Evolutionary conservation across 1,140 invertebrate species (phyloP).

Genomic region (Caenorhabditis latens): DNA sequence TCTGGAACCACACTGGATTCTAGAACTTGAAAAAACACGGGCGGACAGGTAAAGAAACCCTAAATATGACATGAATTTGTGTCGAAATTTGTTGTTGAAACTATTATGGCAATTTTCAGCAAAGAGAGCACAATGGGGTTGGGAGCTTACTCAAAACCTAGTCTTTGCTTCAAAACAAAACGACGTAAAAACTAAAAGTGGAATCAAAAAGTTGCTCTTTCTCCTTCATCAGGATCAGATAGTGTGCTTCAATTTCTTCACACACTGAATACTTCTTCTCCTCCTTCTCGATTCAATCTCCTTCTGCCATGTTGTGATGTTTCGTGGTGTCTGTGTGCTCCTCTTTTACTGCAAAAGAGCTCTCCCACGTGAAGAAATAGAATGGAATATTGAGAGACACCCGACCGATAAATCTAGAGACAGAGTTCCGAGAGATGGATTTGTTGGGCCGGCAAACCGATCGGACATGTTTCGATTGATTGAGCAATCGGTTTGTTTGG

Average conservation of each 20-base stretch:
- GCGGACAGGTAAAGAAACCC: too few relatives aligned
- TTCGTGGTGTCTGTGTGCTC: background rate
- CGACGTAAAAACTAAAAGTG: background rate
- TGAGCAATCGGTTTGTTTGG: slow-evolving; percentile 24
- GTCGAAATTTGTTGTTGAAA: too few relatives aligned
- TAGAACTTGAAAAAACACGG: too few relatives aligned
- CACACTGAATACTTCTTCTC: background rate
- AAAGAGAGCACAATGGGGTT: too few relatives aligned
- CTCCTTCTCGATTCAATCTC: background rate
- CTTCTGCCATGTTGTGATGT: slow-evolving; percentile 39
- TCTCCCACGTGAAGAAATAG: background rate
- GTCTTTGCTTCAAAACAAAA: background rate
- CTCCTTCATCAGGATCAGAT: slow-evolving; percentile 4
- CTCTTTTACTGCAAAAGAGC: slow-evolving; percentile 21
- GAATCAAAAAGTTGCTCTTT: background rate
- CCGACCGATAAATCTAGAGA: background rate
- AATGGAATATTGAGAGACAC: background rate
- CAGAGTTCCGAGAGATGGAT: background rate
- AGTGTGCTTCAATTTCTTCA: background rate
- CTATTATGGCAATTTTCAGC: too few relatives aligned
- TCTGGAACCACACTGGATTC: background rate
- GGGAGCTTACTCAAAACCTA: background rate
- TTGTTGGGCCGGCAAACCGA: slow-evolving; percentile 3
- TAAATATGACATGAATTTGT: too few relatives aligned
- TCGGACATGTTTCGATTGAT: slow-evolving; percentile 46